A percentile compares a stretch with the other conserved stretches of the same genome.
These are phyloP conservation scores for Panurus biarmicus DNA, from an alignment of 2,113 vertebrate species.

Conservation along the genomic window DNA sequence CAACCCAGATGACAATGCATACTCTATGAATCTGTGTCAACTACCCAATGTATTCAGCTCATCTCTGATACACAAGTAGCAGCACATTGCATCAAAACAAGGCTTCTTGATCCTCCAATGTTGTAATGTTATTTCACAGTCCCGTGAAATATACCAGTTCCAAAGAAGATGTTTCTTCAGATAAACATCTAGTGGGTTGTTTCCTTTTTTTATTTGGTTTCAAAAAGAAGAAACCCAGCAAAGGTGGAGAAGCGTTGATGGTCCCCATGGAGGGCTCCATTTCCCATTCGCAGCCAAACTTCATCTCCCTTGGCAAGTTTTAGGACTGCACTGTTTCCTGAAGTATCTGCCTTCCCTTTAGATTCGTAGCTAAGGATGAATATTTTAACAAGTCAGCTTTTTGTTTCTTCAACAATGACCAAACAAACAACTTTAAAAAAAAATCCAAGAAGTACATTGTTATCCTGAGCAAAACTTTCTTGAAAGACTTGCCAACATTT, in stretches of 20 bases:
- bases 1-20: neutral
- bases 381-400: neutral
- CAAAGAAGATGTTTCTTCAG: neutral
- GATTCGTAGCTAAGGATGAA: slow-evolving; percentile 71
- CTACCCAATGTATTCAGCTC: neutral
- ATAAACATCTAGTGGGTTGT: neutral
- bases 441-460: neutral
- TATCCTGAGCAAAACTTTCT: neutral
- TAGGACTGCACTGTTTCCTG: slow-evolving; percentile 78
- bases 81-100: neutral
- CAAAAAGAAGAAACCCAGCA: slow-evolving; percentile 82
- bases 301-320: slow-evolving; percentile 80
- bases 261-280: slow-evolving; percentile 78
- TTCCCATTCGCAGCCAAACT: slow-evolving; percentile 82
- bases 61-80: neutral
- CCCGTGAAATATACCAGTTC: neutral
- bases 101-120: neutral
- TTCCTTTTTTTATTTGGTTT: slow-evolving; percentile 67
- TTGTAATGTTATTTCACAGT: neutral
- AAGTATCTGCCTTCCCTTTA: slow-evolving; percentile 80
- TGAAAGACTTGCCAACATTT: neutral
- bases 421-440: neutral
- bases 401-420: neutral
- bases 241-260: slow-evolving; percentile 83
- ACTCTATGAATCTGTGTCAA: neutral